Percentiles rank a stretch among this genome's conserved stretches.
Evolutionary conservation across 2,888 invertebrate genomes (phyloP).

Genomic region (Cataglyphis altisquamis): DNA sequence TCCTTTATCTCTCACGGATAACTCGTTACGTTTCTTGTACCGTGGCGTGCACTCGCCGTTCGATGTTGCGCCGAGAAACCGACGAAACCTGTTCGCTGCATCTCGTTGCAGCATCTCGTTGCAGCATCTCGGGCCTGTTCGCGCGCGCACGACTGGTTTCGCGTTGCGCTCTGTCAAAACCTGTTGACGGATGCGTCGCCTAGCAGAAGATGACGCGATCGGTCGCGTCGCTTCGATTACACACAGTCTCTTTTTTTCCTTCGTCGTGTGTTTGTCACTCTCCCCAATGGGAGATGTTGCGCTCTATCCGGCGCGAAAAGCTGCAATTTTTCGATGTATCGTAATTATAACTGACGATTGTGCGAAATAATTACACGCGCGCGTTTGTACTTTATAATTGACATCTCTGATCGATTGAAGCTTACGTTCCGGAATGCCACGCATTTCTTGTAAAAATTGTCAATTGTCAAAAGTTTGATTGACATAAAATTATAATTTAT

Average conservation of each 20-base stretch:
- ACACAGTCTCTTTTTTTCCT: neutral
- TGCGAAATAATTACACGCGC: slow-evolving; percentile 32
- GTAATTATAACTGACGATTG: slow-evolving; percentile 23
- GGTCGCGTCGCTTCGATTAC: slow-evolving; percentile 36
- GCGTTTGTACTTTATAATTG: slow-evolving; percentile 28
- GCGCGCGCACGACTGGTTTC: slow-evolving; percentile 68
- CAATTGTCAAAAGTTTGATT: neutral
- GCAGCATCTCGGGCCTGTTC: slow-evolving; percentile 68
- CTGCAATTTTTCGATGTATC: slow-evolving; percentile 20
- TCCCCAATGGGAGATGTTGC: neutral
- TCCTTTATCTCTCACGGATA: slow-evolving; percentile 55
- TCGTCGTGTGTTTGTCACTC: no score
- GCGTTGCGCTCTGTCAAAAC: slow-evolving; percentile 73
- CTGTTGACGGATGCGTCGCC: slow-evolving; percentile 64
- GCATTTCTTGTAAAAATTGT: neutral
- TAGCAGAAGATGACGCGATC: slow-evolving; percentile 52
- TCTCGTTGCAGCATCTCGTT: slow-evolving; percentile 56
- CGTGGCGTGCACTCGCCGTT: slow-evolving; percentile 59
- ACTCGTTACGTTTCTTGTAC: slow-evolving; percentile 66
- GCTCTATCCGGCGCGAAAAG: slow-evolving; percentile 15
- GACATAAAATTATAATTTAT: slow-evolving; percentile 13
- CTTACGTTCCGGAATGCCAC: neutral
- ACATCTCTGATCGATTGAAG: slow-evolving; percentile 25
- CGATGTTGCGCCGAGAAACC: slow-evolving; percentile 55
- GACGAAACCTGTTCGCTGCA: slow-evolving; percentile 67